These are phyloP conservation scores for Danaus chrysippus DNA, from an alignment of 2,888 invertebrate genomes.

Conservation along the genomic window DNA sequence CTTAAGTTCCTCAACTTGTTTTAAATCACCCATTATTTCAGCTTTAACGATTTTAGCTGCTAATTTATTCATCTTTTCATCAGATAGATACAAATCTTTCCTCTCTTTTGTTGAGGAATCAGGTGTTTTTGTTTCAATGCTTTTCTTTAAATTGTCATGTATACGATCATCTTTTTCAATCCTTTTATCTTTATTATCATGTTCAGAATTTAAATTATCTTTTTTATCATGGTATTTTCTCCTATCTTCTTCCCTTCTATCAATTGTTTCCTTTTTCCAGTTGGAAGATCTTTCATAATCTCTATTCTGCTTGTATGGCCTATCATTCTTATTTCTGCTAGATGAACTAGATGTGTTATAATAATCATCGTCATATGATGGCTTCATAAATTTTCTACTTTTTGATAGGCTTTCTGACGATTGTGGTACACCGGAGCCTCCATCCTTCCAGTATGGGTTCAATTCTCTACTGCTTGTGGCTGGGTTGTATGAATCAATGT, in stretches of 20 bases:
- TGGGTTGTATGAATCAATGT: slow-evolving; percentile 82
- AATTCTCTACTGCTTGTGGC: slow-evolving; percentile 87
- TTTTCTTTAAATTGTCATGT: no score
- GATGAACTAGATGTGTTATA: slow-evolving; percentile 40
- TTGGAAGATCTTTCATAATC: slow-evolving; percentile 26
- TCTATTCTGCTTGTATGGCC: slow-evolving; percentile 8
- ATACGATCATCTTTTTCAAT: no score
- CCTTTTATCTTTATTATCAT: no score
- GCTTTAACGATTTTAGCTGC: slow-evolving; percentile 96
- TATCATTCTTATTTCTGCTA: slow-evolving; percentile 24
- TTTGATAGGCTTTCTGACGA: slow-evolving; percentile 56
- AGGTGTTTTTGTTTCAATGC: slow-evolving; percentile 12
- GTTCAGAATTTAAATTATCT: no score
- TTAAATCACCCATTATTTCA: slow-evolving; percentile 92
- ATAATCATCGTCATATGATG: slow-evolving; percentile 53
- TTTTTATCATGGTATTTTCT: slow-evolving; percentile 21
- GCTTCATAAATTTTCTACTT: slow-evolving; percentile 60
- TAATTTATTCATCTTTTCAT: slow-evolving; percentile 93
- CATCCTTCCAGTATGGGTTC: slow-evolving; percentile 96
- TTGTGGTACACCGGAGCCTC: slow-evolving; percentile 90
- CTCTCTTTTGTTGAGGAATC: slow-evolving; percentile 25
- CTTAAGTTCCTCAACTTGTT: slow-evolving; percentile 84
- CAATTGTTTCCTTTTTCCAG: slow-evolving; percentile 31
- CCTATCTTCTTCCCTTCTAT: slow-evolving; percentile 19
- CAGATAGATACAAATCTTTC: slow-evolving; percentile 75